These are phyloP conservation scores for Leptodactylus fallax DNA, from an alignment of 2,797 vertebrate genomes.

Conservation along the genomic window DNA sequence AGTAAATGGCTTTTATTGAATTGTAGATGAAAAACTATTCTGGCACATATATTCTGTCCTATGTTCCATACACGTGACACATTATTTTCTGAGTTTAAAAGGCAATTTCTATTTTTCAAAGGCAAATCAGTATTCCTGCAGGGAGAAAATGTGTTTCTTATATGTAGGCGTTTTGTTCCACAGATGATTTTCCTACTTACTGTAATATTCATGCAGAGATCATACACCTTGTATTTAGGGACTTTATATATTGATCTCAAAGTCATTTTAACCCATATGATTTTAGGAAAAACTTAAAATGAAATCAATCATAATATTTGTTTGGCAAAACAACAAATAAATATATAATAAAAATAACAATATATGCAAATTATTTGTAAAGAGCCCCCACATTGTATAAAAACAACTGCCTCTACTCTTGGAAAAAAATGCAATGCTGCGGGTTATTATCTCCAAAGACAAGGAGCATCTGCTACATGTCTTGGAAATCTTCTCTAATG, in stretches of 20 bases:
- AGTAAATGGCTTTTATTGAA: background rate
- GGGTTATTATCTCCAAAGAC: too few relatives aligned
- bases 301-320: too few relatives aligned
- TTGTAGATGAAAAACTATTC: background rate
- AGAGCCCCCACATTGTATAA: too few relatives aligned
- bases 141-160: conserved; percentile 22
- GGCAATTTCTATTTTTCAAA: conserved; percentile 33
- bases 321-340: background rate
- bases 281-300: background rate
- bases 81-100: conserved; percentile 2
- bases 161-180: conserved; percentile 32
- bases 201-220: conserved; percentile 21
- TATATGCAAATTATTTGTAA: too few relatives aligned
- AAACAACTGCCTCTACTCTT: too few relatives aligned
- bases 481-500: too few relatives aligned
- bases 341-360: too few relatives aligned
- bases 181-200: conserved; percentile 8
- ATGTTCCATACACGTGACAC: background rate
- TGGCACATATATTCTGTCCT: background rate
- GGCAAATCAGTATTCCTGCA: background rate
- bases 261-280: background rate
- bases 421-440: too few relatives aligned
- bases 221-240: background rate
- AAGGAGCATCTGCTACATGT: too few relatives aligned
- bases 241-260: background rate